Base-by-base conservation (phyloP, 2,888 invertebrate genomes). In the Eremobia ochroleuca region DNA sequence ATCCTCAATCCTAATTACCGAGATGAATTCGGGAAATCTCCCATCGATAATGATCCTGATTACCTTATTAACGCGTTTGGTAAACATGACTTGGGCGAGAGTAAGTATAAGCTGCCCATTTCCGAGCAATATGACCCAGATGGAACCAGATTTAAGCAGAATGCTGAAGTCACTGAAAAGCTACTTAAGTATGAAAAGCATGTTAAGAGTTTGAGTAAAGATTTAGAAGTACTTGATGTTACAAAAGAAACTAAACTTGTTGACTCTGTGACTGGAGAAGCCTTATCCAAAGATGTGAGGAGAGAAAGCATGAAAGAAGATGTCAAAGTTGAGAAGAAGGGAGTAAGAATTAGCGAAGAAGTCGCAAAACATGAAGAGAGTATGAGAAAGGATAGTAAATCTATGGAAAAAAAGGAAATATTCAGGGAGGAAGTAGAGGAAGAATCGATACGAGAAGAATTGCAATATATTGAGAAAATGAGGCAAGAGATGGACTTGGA, bases 51-150 rank as follows among this genome's bases (percentile, higher is more conserved):
- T 21, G 89, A 90, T 55, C 90, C 90, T 34, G 90, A 92, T 68
- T 89, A 90, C 66, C 83, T 93, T 1, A 82, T 92, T 1, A 88
- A 71, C 21, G 59, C 83, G 18, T 68, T 79, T 61, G 40, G n/a
- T 25, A 70, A 79, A 37, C 34, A 81, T 62, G 66, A 65, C 0
- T 40, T 80, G 31, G 81, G 66, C 25, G 64, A 65, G 0, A 73
- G 66, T 58, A 85, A 59, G 74, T 96, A 93, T 81, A 96, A 96
- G 69, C 84, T 96, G 6, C 96, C 96, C 0, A 91, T 96, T 49
- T 96, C 96, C 0, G 91, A 93, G 43, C 93, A 96, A 61, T 96
- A 96, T 79, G 95, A 96, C 72, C 95, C 96, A 2, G 92, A 95
- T 78, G 90, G 83, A 0, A 89, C 76, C 8, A 86, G 85, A 59